Conservation (phyloP, 2,797 vertebrate species). For the Cyclopterus lumpus region DNA sequence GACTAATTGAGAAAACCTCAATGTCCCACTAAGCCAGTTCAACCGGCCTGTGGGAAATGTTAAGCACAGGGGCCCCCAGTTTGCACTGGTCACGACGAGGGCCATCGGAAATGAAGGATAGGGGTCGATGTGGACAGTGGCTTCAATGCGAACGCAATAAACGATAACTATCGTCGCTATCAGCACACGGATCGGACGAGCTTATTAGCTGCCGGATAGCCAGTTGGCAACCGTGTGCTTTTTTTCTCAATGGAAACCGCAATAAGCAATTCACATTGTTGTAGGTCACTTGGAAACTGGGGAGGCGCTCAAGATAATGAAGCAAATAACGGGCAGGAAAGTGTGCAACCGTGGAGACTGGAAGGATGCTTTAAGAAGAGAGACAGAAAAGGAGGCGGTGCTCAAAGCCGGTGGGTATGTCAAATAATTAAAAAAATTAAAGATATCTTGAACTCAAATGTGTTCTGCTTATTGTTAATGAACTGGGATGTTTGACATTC, state of each 20-base stretch:
- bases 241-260: constrained; percentile 59
- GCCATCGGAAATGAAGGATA: constrained; percentile 58
- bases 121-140: constrained; percentile 20
- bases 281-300: constrained; percentile 45
- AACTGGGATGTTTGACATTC: background rate
- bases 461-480: background rate
- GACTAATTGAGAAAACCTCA: constrained; percentile 49
- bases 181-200: constrained; percentile 60
- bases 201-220: constrained; percentile 33
- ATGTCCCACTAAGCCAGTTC: constrained; percentile 35
- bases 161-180: constrained; percentile 59
- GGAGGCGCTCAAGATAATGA: constrained; percentile 2
- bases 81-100: constrained; percentile 8
- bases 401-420: background rate
- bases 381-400: background rate
- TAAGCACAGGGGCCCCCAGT: constrained; percentile 13
- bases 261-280: constrained; percentile 35
- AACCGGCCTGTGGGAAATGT: constrained; percentile 45
- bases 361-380: background rate
- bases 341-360: too few relatives aligned
- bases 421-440: background rate
- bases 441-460: background rate
- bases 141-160: constrained; percentile 51
- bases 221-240: constrained; percentile 29
- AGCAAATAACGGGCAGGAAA: background rate